Base-by-base conservation (phyloP, 2,797 vertebrate species). In the Hoplostethus mediterraneus region DNA sequence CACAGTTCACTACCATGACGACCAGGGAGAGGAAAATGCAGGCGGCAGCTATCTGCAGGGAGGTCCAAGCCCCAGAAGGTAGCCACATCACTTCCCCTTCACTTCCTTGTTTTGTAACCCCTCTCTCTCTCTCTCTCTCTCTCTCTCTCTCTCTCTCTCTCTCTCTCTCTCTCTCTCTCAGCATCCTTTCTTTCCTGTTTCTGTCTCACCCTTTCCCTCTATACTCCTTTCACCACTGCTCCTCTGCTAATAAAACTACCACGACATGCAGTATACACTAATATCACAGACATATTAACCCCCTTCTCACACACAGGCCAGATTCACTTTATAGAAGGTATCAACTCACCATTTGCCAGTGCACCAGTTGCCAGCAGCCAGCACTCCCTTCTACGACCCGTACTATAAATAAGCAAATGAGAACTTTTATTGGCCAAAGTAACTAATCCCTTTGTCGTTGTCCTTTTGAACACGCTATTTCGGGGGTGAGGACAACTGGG, bases 41-140 rank as follows among this genome's bases (percentile, higher is more conserved):
- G 94, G 97, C 96, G 1, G 95, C 96, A 31, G 97, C 96, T 79
- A 97, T 99, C 94, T 95, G 97, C 92, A 96, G 94, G 92, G 98
- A 98, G 91, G 92, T 98, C 89, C 95, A 96, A 63, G 95, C 90
- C 86, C 81, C 82, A 63, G 94, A 95, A 87, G 97, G 97, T 98
- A 96, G 2, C 8, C 1, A 1, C 63, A 87, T 81, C 2, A 42
- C 79, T 81, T 84, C 83, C 48, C 62, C n/a, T 14, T 45, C 54
- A 57, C 77, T 70, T 76, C 45, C 65, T 70, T 47, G 30, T 83
- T 66, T 66, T 33, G 21, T 60, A 47, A 70, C 49, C 62, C 59
- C 51, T 59, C 66, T 75, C 38, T 48, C 71, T 59, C 67, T 44
- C 64, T 63, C n/a, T 21, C 2, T 16, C 11, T 12, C 1, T 63